These are phyloP conservation scores for Euura lappo DNA, from an alignment of 1,140 invertebrate species.

Conservation along the genomic window DNA sequence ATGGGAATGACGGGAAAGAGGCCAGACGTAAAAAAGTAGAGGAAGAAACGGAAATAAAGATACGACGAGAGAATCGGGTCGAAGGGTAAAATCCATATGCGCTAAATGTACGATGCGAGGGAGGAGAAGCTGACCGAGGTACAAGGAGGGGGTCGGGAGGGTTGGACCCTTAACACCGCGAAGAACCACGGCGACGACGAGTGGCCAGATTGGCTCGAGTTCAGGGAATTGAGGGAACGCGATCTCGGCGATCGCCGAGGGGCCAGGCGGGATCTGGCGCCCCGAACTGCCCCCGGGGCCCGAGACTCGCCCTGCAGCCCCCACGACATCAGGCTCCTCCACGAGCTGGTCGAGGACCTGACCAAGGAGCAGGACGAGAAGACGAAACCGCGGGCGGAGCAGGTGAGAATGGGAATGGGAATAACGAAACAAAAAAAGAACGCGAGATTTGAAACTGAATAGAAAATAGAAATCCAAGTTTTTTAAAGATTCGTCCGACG, in stretches of 20 bases:
- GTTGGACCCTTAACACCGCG: background rate
- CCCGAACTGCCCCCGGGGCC: constrained; percentile 49
- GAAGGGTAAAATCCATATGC: background rate
- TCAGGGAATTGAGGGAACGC: no score
- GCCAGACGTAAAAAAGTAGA: background rate
- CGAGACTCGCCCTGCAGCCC: constrained; percentile 49
- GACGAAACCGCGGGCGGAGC: constrained; percentile 42
- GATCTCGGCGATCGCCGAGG: background rate
- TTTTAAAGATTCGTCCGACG: background rate
- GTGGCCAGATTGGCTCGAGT: no score
- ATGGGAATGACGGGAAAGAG: background rate
- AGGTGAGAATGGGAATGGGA: constrained; percentile 35
- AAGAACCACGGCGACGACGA: background rate
- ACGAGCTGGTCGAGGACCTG: constrained; percentile 55
- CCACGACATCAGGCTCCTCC: constrained; percentile 54
- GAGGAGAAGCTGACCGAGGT: background rate
- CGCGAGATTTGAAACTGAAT: background rate
- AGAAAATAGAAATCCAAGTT: background rate
- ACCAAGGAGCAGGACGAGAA: constrained; percentile 52
- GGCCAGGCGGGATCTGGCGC: constrained; percentile 46
- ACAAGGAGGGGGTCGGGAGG: background rate
- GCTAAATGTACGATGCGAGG: background rate
- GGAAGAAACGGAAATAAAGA: background rate
- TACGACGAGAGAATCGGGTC: background rate
- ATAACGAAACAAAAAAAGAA: background rate